These are phyloP conservation scores for Phortica variegata DNA, from an alignment of 1,140 invertebrate species.

Conservation along the genomic window DNA sequence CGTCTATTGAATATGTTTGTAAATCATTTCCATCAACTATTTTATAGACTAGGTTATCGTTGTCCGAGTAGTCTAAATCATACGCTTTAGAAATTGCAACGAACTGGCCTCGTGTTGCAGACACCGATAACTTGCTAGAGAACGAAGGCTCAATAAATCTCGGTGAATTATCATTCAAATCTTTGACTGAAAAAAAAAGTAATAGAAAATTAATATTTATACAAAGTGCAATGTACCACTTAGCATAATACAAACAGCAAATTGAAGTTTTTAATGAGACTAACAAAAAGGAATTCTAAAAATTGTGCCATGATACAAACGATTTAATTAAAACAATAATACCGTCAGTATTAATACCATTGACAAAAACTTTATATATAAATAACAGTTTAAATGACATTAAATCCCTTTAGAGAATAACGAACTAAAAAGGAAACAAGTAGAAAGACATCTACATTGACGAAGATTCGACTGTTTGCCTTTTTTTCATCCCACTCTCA, in stretches of 20 bases:
- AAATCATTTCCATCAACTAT: slow-evolving; percentile 83
- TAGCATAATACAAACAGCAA: too few relatives aligned
- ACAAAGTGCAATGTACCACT: too few relatives aligned
- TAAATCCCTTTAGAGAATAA: too few relatives aligned
- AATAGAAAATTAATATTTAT: background rate
- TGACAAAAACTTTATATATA: too few relatives aligned
- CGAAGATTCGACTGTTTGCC: too few relatives aligned
- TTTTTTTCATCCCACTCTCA: too few relatives aligned
- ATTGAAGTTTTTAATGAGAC: too few relatives aligned
- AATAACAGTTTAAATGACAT: too few relatives aligned
- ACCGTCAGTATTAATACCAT: background rate
- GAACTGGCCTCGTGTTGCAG: slow-evolving; percentile 81
- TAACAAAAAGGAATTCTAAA: too few relatives aligned
- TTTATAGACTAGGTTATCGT: slow-evolving; percentile 72
- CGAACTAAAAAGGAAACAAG: too few relatives aligned
- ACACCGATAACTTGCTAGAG: slow-evolving; percentile 75
- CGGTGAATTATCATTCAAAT: slow-evolving; percentile 87
- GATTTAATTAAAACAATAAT: slow-evolving; percentile 4
- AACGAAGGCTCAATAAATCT: slow-evolving; percentile 82
- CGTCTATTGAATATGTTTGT: slow-evolving; percentile 80
- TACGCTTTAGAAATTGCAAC: slow-evolving; percentile 83
- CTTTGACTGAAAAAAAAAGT: slow-evolving; percentile 63
- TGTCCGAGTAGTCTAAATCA: slow-evolving; percentile 82
- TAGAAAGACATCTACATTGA: too few relatives aligned
- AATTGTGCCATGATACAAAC: too few relatives aligned